Conservation (phyloP, 1,140 invertebrate species). For the Cyrtorhinus lividipennis region DNA sequence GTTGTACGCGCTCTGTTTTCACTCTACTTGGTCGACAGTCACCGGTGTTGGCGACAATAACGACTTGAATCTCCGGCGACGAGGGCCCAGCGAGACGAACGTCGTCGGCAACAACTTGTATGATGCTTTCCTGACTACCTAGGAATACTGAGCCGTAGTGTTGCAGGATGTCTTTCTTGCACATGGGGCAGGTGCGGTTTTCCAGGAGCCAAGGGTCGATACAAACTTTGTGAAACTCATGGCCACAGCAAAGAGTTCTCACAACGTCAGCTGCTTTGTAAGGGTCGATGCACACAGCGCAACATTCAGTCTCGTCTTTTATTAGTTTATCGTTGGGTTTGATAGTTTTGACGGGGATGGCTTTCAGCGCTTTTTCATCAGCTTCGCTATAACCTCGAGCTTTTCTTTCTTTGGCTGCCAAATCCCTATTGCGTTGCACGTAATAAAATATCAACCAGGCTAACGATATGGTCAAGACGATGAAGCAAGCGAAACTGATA, state of each 20-base stretch:
- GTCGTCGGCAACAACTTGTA: conserved; percentile 49
- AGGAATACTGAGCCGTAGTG: conserved; percentile 78
- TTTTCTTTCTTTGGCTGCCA: conserved; percentile 68
- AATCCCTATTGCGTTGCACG: conserved; percentile 79
- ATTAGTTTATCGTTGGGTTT: conserved; percentile 69
- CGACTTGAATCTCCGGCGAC: background rate
- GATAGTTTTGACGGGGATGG: conserved; percentile 74
- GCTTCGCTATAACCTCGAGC: conserved; percentile 26
- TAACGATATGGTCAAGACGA: conserved; percentile 81
- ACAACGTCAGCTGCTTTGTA: conserved; percentile 72
- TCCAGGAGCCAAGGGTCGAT: conserved; percentile 90
- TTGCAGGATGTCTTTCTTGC: conserved; percentile 86
- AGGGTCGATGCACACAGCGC: conserved; percentile 81
- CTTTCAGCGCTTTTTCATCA: conserved; percentile 76
- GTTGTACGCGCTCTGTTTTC: background rate
- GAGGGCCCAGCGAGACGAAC: conserved; percentile 22
- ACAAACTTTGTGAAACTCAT: conserved; percentile 85
- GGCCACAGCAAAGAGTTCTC: conserved; percentile 77
- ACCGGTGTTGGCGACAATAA: background rate
- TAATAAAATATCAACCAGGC: conserved; percentile 93
- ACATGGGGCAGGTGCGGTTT: conserved; percentile 87
- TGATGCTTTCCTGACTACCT: conserved; percentile 63
- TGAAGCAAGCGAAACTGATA: conserved; percentile 57
- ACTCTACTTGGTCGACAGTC: background rate
- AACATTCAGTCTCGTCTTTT: conserved; percentile 70